Base-by-base conservation (phyloP, 2,888 invertebrate genomes). In the Parelbella ahira region DNA sequence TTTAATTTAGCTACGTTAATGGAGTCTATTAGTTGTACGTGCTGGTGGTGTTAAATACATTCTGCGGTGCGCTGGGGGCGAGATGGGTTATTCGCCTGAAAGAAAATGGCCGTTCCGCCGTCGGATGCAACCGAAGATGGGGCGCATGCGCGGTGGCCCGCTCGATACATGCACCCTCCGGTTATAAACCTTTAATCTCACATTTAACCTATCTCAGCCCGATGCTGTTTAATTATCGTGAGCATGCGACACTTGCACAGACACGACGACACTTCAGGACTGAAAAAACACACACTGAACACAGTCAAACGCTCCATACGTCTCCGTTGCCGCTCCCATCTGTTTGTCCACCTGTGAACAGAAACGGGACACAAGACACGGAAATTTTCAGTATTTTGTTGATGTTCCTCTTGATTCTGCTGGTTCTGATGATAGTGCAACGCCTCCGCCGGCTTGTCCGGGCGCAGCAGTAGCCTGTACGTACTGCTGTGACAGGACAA, bases 401-500 rank as follows among this genome's bases (percentile, higher is more conserved):
- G 39, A 13, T 33, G 9, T 13, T 36, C 25, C 33, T 25, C 36
- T 37, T n/a, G 27, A 7, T 8, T 13, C 21, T 24, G 9, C 7
- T 42, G 11, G 39, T 12, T 42, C 39, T 33, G 64, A 41, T 56
- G 72, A 38, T 53, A 41, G 44, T 56, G 83, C 82, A 51, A 57
- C 71, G 54, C 61, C 72, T 60, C 73, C 61, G 51, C 81, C 84
- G 73, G 68, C 64, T 94, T 96, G 96, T 95, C 96, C 94, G 91
- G 94, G 90, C 91, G 92, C 94, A 96, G 94, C 96, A 96, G 96
- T 96, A 96, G 90, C 79, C 71, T 83, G 58, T 47, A 89, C 91
- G 92, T 96, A 96, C 96, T 96, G 96, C 96, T 96, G 96, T 96
- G 96, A 96, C 96, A 95, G 95, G 96, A 96, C 96, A 96, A 96